A percentile compares a stretch with the other conserved stretches of the same genome.
These are phyloP conservation scores for Struthio camelus DNA, from an alignment of 2,113 vertebrate genomes.

Conservation along the genomic window DNA sequence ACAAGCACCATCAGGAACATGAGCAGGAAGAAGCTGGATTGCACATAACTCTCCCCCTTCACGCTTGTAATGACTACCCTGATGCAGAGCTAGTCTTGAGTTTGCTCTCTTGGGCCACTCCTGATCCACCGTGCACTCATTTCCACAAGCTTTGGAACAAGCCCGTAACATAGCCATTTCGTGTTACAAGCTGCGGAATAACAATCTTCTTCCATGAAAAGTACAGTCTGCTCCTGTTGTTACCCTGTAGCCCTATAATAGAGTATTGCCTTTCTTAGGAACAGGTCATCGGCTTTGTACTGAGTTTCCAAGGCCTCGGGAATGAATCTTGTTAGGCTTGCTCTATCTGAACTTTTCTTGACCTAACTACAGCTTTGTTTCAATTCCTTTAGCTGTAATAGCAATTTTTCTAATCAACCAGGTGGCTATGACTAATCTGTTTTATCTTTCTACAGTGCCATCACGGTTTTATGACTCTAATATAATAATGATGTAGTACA, in stretches of 20 bases:
- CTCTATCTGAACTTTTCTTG: neutral
- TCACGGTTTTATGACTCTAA: neutral
- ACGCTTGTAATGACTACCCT: rapidly evolving
- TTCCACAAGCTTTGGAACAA: neutral
- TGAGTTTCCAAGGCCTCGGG: neutral
- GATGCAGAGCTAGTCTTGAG: neutral
- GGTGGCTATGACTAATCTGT: neutral
- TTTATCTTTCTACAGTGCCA: neutral
- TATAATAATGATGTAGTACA: neutral
- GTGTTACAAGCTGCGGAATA: neutral
- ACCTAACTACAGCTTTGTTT: neutral
- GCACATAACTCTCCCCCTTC: neutral
- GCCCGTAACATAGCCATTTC: neutral
- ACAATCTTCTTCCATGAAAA: neutral
- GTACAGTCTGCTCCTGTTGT: neutral
- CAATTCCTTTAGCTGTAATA: neutral
- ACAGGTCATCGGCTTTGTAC: neutral
- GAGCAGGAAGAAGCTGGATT: neutral
- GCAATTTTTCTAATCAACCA: neutral
- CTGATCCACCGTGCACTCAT: neutral
- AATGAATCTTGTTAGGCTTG: neutral
- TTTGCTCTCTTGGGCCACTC: neutral
- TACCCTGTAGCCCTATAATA: neutral
- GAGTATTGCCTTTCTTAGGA: rapidly evolving
- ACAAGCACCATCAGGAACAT: neutral